A percentile compares a stretch with the other conserved stretches of the same genome.
phyloP scores from a whole-genome alignment of 2,888 invertebrate genomes.

The Dione vanillae region DNA sequence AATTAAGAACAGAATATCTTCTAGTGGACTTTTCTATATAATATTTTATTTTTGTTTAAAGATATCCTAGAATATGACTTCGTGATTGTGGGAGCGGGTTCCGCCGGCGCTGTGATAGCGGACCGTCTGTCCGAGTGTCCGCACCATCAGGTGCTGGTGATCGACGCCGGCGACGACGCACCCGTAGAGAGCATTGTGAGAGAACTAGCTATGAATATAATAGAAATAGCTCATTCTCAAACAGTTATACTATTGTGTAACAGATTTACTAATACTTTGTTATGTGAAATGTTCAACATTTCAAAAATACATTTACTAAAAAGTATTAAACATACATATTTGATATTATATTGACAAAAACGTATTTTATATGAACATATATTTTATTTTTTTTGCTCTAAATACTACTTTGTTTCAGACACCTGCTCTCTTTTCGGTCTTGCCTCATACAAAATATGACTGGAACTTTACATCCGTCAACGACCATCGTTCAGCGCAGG shows the following conservation, averaged over 20 bases:
- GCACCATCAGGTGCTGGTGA: slow-evolving; percentile 45
- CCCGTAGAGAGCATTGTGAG: slow-evolving; percentile 50
- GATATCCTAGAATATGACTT: slow-evolving; percentile 51
- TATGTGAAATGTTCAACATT: too few relatives aligned
- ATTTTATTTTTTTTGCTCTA: neutral
- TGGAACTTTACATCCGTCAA: slow-evolving; percentile 52
- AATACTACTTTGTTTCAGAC: slow-evolving; percentile 50
- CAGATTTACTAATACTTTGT: too few relatives aligned
- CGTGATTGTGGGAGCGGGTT: slow-evolving; percentile 57
- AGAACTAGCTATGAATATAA: too few relatives aligned
- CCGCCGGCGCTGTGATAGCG: slow-evolving; percentile 55
- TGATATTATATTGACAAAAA: too few relatives aligned
- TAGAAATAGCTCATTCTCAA: too few relatives aligned
- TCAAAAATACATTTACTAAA: too few relatives aligned
- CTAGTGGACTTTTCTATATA: too few relatives aligned
- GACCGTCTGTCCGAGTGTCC: slow-evolving; percentile 47
- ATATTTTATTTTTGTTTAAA: too few relatives aligned
- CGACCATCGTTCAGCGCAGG: slow-evolving; percentile 50
- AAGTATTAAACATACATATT: too few relatives aligned
- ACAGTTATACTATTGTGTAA: too few relatives aligned
- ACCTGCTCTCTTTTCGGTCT: slow-evolving; percentile 50
- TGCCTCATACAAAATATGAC: slow-evolving; percentile 51
- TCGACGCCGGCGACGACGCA: slow-evolving; percentile 54
- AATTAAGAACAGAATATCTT: too few relatives aligned
- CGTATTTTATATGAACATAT: too few relatives aligned